Conservation (phyloP, 1,140 invertebrate species). For the Eumeta japonica region DNA sequence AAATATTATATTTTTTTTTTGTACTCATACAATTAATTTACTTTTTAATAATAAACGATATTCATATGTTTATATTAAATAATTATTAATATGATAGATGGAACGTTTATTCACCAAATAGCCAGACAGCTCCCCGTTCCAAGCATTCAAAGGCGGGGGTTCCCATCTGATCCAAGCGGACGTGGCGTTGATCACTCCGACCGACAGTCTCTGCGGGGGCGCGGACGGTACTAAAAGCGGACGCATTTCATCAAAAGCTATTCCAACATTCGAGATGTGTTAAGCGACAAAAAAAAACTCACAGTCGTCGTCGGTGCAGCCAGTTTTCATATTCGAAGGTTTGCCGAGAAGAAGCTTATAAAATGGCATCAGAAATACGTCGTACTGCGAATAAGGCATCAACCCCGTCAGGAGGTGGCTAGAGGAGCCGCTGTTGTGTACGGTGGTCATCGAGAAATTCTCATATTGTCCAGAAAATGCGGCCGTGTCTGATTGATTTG, state of each 20-base stretch:
- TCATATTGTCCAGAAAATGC: constrained; percentile 17
- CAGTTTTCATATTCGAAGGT: constrained; percentile 73
- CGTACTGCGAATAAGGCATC: constrained; percentile 70
- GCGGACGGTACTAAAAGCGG: constrained; percentile 57
- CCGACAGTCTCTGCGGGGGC: constrained; percentile 71
- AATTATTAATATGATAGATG: no score
- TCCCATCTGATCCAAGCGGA: constrained; percentile 76
- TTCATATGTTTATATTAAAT: no score
- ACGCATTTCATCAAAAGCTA: no score
- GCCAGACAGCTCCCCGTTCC: constrained; percentile 77
- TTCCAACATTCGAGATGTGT: not conserved
- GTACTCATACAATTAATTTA: no score
- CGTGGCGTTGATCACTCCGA: constrained; percentile 74
- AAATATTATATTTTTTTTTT: no score
- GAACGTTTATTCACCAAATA: constrained; percentile 71
- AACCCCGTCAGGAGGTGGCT: constrained; percentile 64
- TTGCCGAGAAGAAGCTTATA: constrained; percentile 75
- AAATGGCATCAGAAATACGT: constrained; percentile 78
- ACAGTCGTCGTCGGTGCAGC: constrained; percentile 75
- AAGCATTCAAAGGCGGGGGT: constrained; percentile 67
- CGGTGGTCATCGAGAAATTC: constrained; percentile 63
- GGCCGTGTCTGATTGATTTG: constrained; percentile 19
- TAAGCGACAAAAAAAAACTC: constrained; percentile 27
- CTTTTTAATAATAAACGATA: no score
- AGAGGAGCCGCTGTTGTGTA: constrained; percentile 63